Evolutionary conservation across 1,140 invertebrate genomes (phyloP), one percentile per base, ranked within the genome.

Genomic region (Dendroctonus valens): DNA sequence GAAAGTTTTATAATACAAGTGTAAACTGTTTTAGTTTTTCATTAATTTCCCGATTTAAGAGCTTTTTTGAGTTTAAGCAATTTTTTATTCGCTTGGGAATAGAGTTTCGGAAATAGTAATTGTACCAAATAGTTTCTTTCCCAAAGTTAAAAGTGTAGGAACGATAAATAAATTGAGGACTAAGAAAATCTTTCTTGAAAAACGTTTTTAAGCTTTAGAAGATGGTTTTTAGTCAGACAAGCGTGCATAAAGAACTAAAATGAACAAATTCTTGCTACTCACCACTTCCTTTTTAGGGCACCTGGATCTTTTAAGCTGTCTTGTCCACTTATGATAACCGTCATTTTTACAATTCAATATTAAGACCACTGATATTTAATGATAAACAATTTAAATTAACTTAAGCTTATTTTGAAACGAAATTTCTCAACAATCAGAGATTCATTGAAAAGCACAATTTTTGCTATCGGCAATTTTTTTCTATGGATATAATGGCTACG

Each of bases 231-330:
- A 12, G n/a, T 46, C n/a, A 8, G n/a, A 46, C 42, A 9, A 46
- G 4, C 42, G 2, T 12, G 42, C 8, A 46, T 12, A 9, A 46
- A 46, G n/a, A 46, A 15, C 26, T n/a, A 51, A 51, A 51, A 51
- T 53, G 9, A 14, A 11, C 7, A 41, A 2, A 42, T 41, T 7
- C 38, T 8, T 46, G 11, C 3, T 38, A 54, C 62, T 65, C 41
- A 65, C 62, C 62, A 65, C 41, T 49, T 65, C 39, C 40, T 65
- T 15, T 65, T 65, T 37, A 65, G 48, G 41, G 40, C 51, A 26
- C 62, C 52, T 6, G 53, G 51, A 55, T 65, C 62, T 48, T 26
- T 65, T 5, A 65, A 26, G 50, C 62, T 65, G 41, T 65, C 62
- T 39, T 57, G 62, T 7, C 53, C 54, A 15, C 51, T 65, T 48